Evolutionary conservation across 2,888 invertebrate species (phyloP), one percentile per base, ranked within the genome.

Genomic region (Chrysopilus asiliformis): DNA sequence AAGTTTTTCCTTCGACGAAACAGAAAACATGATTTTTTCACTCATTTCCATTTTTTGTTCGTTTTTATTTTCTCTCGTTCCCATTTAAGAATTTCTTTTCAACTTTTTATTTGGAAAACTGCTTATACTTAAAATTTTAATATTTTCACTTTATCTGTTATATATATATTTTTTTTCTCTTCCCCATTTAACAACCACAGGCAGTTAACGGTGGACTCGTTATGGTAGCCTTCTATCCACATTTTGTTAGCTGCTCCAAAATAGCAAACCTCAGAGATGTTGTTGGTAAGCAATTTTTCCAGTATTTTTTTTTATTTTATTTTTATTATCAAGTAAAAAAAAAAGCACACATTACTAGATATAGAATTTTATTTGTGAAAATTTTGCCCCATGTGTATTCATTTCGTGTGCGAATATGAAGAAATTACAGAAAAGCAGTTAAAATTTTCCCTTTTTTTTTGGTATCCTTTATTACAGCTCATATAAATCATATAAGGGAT

Each of bases 401-500:
- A 18, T 39, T 13, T 28, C 9, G n/a, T n/a, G n/a, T n/a, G n/a
- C n/a, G n/a, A n/a, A n/a, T n/a, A n/a, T n/a, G n/a, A n/a, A n/a
- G n/a, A n/a, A n/a, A n/a, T n/a, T n/a, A n/a, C n/a, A n/a, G n/a
- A n/a, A n/a, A n/a, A n/a, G n/a, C n/a, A n/a, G n/a, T 26, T 16
- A 26, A 17, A 32, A 34, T 18, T 34, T 20, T 16, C 18, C 34
- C 28, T 33, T 8, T 20, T 34, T 19, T 32, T 38, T 32, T 32
- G 13, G 19, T 34, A 26, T 39, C 36, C 16, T 12, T 13, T 41
- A 19, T n/a, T 15, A 13, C 69, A 86, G 87, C 82, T 43, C 87
- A 89, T 66, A 86, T 89, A 64, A 85, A 87, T 70, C 85, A 87
- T 64, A 81, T 87, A 55, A 71, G 82, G 45, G 78, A 80, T 52